Evolutionary conservation across 2,888 invertebrate genomes (phyloP), one percentile per base, ranked within the genome.

Genomic region (Troides oblongomaculatus): DNA sequence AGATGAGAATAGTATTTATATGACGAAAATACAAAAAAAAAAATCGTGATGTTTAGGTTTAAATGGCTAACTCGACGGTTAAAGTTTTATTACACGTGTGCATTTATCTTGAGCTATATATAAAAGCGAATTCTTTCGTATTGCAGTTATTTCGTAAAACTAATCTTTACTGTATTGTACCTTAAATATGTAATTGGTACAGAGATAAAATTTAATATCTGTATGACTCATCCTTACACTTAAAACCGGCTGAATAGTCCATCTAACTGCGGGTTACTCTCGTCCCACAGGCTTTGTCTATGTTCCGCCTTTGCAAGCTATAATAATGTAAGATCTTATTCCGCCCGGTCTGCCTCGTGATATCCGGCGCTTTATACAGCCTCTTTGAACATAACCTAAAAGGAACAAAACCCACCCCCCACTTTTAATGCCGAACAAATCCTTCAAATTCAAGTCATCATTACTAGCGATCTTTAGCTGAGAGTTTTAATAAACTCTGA

Each of bases 341-440:
- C 78, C 72, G 78, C 80, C 81, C 12, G 39, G n/a, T 79, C 78
- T 81, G 82, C 83, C 79, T 82, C 83, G 81, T 81, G 84, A 85
- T 87, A 88, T 90, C 89, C 89, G 90, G 88, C 81, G 79, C 79
- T 82, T 87, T 87, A 81, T 84, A 81, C 83, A 79, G 78, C 76
- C 74, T 80, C 79, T 79, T 78, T 81, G 25, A 62, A 63, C n/a
- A 56, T 7, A 64, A 62, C 63, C 39, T 43, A 67, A 64, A 64
- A 46, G 12, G 46, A 46, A 46, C 46, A 46, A 46, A 46, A 46
- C 46, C 46, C 4, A 64, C 59, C 57, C 36, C 60, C 5, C 30
- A 30, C 3, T 69, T 56, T 61, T 25, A 61, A 46, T 65, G 46
- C 25, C 43, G 39, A 18, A 60, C 58, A 23, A 46, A 3, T 46